Evolutionary conservation across 1,140 invertebrate genomes (phyloP).

Genomic region (Calosoma granatense): DNA sequence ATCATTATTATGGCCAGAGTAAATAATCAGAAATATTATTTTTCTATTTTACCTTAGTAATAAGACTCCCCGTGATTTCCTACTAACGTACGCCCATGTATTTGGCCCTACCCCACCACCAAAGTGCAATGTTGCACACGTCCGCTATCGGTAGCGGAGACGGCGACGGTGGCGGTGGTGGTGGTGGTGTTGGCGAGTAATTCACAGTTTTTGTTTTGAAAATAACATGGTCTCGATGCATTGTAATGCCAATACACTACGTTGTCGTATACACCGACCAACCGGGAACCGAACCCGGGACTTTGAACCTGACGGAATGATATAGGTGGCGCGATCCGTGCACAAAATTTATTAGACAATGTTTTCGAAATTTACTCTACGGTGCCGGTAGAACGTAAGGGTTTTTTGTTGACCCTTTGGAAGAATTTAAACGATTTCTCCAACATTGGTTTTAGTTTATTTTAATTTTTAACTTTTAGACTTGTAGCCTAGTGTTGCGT

Average conservation of each 20-base stretch:
- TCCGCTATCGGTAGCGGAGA: no score
- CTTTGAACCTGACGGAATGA: not conserved
- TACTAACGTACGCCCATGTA: no score
- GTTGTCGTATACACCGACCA: no score
- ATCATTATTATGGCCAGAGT: no score
- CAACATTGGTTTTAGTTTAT: not conserved
- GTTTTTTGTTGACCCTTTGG: not conserved
- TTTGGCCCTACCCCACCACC: no score
- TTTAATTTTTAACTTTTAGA: not conserved
- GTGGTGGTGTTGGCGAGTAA: no score
- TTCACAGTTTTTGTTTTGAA: not conserved
- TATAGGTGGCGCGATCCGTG: not conserved
- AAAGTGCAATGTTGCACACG: no score
- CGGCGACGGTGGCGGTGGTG: no score
- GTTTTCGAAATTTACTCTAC: not conserved
- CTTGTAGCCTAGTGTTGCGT: not conserved
- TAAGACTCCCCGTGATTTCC: no score
- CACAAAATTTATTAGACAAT: conserved; percentile 1
- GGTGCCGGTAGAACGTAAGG: not conserved
- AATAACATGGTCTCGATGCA: not conserved
- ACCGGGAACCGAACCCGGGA: not conserved
- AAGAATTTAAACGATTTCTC: not conserved
- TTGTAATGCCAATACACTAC: not conserved
- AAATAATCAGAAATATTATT: no score
- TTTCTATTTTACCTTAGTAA: no score